phyloP scores from a whole-genome alignment of 1,140 invertebrate species.

The Brachionus paranguensis region DNA sequence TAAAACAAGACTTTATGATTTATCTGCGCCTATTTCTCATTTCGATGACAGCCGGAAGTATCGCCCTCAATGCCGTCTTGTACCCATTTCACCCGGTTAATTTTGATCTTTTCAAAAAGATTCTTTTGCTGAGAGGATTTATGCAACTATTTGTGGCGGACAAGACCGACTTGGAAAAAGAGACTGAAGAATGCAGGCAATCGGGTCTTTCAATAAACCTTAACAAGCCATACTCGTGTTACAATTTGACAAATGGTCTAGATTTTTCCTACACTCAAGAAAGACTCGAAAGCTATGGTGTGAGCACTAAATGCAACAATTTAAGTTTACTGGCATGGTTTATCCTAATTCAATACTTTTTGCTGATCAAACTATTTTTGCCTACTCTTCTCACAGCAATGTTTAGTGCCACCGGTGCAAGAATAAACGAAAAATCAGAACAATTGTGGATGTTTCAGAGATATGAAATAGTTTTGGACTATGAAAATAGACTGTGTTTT shows the following conservation, averaged over 20 bases:
- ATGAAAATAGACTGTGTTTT: slow-evolving; percentile 49
- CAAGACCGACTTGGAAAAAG: slow-evolving; percentile 50
- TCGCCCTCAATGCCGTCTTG: slow-evolving; percentile 56
- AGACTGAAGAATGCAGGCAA: neutral
- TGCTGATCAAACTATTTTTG: slow-evolving; percentile 55
- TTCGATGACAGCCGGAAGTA: slow-evolving; percentile 54
- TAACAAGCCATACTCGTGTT: neutral
- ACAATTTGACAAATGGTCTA: slow-evolving; percentile 20
- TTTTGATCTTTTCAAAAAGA: slow-evolving; percentile 47
- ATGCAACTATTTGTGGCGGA: slow-evolving; percentile 56
- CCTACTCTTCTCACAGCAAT: slow-evolving; percentile 56
- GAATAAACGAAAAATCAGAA: slow-evolving; percentile 50
- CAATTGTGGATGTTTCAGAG: slow-evolving; percentile 56
- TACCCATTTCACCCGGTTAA: slow-evolving; percentile 54
- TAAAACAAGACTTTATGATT: slow-evolving; percentile 54
- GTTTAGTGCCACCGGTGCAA: slow-evolving; percentile 52
- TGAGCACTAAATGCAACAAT: slow-evolving; percentile 47
- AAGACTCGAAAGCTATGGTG: neutral
- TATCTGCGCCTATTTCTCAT: slow-evolving; percentile 56
- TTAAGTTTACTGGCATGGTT: slow-evolving; percentile 52
- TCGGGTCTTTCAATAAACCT: slow-evolving; percentile 35
- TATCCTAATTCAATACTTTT: slow-evolving; percentile 55
- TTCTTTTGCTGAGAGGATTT: slow-evolving; percentile 50
- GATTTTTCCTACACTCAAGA: slow-evolving; percentile 2
- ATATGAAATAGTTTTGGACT: slow-evolving; percentile 56